Conservation (phyloP, 2,797 vertebrate genomes). For the Sparidentex hasta region DNA sequence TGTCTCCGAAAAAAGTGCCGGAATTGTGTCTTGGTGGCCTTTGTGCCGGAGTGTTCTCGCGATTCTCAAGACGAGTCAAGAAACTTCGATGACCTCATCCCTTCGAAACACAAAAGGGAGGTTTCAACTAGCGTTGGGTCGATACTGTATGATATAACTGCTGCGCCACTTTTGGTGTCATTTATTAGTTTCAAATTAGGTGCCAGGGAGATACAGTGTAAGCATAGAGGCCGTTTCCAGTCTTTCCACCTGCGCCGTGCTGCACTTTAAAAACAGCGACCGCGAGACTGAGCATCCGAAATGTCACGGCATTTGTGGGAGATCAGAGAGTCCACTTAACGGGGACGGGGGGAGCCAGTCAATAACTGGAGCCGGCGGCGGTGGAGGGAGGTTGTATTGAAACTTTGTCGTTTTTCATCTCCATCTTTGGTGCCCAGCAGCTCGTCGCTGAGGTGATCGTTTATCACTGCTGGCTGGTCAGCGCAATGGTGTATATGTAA, state of each 20-base stretch:
- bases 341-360: constrained; percentile 11
- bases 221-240: not conserved
- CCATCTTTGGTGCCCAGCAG: not conserved
- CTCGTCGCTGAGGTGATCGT: constrained; percentile 4
- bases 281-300: constrained; percentile 30
- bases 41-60: not conserved
- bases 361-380: constrained; percentile 10
- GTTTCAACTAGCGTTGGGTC: not conserved
- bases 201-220: not conserved
- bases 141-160: constrained; percentile 6
- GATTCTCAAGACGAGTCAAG: not conserved
- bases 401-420: too few relatives aligned
- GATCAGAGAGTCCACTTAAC: constrained; percentile 44
- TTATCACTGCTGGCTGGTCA: constrained; percentile 5
- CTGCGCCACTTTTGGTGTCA: not conserved
- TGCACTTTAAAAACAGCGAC: constrained; percentile 43
- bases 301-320: constrained; percentile 62
- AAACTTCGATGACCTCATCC: constrained; percentile 14
- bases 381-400: constrained; percentile 12
- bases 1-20: not conserved
- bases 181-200: constrained; percentile 23
- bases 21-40: not conserved
- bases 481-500: constrained; percentile 12
- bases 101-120: not conserved
- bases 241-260: constrained; percentile 16